Base-by-base conservation (phyloP, 1,140 invertebrate species). In the Bombus difficillimus region DNA sequence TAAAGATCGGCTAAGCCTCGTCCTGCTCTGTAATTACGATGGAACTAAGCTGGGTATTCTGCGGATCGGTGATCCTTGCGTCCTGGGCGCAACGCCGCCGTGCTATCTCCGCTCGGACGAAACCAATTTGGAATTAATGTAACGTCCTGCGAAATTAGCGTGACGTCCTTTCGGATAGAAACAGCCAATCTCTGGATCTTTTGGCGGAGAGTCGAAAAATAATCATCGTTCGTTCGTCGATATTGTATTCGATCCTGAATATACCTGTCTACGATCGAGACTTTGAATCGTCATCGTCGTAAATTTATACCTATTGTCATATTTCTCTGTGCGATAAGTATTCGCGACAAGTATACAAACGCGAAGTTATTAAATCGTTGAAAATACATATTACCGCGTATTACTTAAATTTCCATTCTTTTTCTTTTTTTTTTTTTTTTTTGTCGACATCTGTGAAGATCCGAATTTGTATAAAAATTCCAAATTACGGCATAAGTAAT, bases 71-170 rank as follows among this genome's bases (percentile, higher is more conserved):
- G 94, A 95, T 94, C 94, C 93, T 94, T 93, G 59, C 91, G 90
- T 92, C 88, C 90, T 89, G 91, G 86, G 78, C 87, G 89, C 80
- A 25, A 79, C 85, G 81, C 86, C 85, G 86, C 62, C 37, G 41
- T 71, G 75, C 78, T 39, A 87, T 88, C 86, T 91, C 84, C 89
- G 85, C 90, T 84, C 77, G 88, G 83, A 92, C 93, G 92, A 95
- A 95, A 95, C 93, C 94, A 95, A 95, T 95, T 95, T 95, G 94
- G 94, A 95, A 95, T 95, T 95, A 95, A 94, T 94, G 93, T 93
- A 93, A 94, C 92, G 93, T 91, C 91, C 91, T 92, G 90, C 85
- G 91, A 92, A 93, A 93, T 93, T 93, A 93, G 92, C 91, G 91
- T 92, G 73, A 88, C 71, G 88, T 90, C 71, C 86, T 77, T 53